Evolutionary conservation across 1,140 invertebrate genomes (phyloP).

Genomic region (Drosophila mauritiana): DNA sequence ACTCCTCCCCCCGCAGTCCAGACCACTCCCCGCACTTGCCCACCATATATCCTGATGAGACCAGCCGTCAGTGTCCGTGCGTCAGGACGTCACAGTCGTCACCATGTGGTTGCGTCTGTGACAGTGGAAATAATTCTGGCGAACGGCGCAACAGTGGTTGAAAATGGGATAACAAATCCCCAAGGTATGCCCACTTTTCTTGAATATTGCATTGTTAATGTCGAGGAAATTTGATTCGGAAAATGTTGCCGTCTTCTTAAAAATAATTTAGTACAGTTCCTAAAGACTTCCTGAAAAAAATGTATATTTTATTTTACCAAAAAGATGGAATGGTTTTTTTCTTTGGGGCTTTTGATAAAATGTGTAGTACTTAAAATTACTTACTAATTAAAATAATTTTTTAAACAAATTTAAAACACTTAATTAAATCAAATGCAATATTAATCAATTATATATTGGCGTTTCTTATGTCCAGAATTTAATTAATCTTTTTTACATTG

Average conservation of each 20-base stretch:
- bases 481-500: no score
- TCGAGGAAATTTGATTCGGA: conserved; percentile 1
- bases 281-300: not conserved
- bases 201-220: conserved; percentile 13
- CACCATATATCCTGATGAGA: conserved; percentile 46
- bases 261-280: not conserved
- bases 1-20: not conserved
- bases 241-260: not conserved
- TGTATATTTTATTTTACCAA: no score
- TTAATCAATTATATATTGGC: no score
- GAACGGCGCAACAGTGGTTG: conserved; percentile 44
- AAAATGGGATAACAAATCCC: conserved; percentile 19
- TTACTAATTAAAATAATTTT: no score
- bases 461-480: no score
- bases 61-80: conserved; percentile 59
- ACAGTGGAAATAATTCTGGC: conserved; percentile 63
- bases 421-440: no score
- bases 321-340: no score
- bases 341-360: no score
- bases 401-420: no score
- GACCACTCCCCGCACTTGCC: conserved; percentile 10
- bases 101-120: conserved; percentile 78
- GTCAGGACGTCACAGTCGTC: conserved; percentile 79
- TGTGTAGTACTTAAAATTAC: no score
- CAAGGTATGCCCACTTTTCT: not conserved